Base-by-base conservation (phyloP, 2,888 invertebrate genomes). In the Cotesia congregata region DNA sequence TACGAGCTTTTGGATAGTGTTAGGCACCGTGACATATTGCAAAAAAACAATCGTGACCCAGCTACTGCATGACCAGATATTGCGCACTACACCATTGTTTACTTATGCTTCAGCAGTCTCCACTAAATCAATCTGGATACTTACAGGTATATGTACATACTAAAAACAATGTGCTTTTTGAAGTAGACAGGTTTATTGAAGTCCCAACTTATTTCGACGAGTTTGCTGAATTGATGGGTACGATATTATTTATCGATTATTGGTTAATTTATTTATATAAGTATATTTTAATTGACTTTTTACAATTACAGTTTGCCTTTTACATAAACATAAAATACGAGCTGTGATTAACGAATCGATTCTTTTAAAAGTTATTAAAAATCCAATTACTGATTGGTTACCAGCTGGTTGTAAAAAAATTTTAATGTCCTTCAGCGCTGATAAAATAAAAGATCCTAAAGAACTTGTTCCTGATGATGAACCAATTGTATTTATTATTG, bases 41-140 rank as follows among this genome's bases (percentile, higher is more conserved):
- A 95, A 82, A 98, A 96, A 88, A 94, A 95, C 88, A 95, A 96
- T 83, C 92, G 97, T 77, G 96, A 98, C 84, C 95, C 96, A 0
- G 95, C 96, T 0, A 93, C 95, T 1, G 97, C 97, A 86, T 92
- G 99, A 41, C 99, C 99, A 0, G 99, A 99, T 86, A 99, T 99
- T 79, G 94, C 97, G 0, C 99, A 99, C n/a, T n/a, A n/a, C n/a
- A n/a, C 90, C 99, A 99, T 90, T 99, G 98, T 88, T 91, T 99
- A 15, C 91, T 99, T 0, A 99, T 99, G 98, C 91, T 99, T 68
- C 94, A 99, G 91, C 99, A 99, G 89, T 98, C 98, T 79, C 99
- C 99, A 0, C 90, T 99, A 64, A 99, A 99, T 89, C 92, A 99
- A 84, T 98, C 98, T 67, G 98, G 98, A 0, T 91, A 98, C 17